These are phyloP conservation scores for Columba janthina DNA, from an alignment of 2,113 vertebrate species.

Conservation along the genomic window DNA sequence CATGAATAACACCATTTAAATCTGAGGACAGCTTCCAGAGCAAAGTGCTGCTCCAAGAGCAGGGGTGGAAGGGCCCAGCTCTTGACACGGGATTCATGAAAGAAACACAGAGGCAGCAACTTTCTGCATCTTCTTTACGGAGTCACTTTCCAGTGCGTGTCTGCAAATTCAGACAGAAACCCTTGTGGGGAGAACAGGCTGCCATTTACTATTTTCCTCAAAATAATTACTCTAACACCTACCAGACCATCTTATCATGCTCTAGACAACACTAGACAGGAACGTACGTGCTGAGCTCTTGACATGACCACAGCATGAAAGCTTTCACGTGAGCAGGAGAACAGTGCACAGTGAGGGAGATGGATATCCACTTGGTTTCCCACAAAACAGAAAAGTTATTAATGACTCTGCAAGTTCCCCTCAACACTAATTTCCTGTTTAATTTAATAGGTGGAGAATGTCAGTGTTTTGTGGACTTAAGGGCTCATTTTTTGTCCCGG, in stretches of 20 bases:
- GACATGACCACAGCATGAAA: background rate
- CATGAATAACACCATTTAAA: background rate
- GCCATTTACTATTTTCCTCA: background rate
- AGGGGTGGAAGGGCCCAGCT: background rate
- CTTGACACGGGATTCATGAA: background rate
- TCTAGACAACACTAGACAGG: background rate
- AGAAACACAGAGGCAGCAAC: background rate
- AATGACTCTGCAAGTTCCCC: background rate
- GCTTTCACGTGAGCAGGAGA: background rate
- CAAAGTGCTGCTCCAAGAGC: background rate
- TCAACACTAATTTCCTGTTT: conserved; percentile 40
- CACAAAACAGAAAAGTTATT: background rate
- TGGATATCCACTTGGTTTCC: background rate
- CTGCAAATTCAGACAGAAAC: background rate
- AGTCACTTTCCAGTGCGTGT: accelerated
- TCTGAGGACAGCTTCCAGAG: background rate
- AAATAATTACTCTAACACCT: background rate
- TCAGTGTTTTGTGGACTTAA: background rate
- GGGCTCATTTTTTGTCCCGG: background rate
- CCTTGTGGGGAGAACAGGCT: background rate
- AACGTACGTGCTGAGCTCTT: background rate
- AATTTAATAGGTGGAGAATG: background rate
- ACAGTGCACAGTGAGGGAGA: accelerated
- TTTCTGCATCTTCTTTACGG: accelerated
- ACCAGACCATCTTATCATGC: background rate